Conservation (phyloP, 2,888 invertebrate species). For the Polydesmus complanatus region DNA sequence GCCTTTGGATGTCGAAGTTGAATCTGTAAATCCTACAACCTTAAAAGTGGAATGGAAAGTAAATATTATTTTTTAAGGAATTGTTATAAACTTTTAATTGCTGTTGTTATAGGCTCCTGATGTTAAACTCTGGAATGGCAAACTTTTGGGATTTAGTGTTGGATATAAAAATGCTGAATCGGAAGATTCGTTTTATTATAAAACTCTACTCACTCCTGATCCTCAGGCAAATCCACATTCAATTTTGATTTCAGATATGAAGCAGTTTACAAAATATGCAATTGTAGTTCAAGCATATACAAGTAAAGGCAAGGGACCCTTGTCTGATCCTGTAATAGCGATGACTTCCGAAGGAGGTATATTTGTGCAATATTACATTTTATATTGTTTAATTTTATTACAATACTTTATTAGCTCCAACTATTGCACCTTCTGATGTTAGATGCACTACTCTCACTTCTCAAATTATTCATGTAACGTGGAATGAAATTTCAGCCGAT, state of each 20-base stretch:
- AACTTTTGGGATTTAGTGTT: neutral
- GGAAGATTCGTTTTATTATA: neutral
- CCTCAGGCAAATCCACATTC: neutral
- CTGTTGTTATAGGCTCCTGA: neutral
- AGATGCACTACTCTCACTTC: constrained; percentile 32
- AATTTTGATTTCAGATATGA: constrained; percentile 4
- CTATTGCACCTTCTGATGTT: constrained; percentile 33
- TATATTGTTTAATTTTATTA: neutral
- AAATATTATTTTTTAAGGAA: neutral
- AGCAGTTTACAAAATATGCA: constrained; percentile 15
- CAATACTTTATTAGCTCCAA: constrained; percentile 30
- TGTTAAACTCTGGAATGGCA: neutral
- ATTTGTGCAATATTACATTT: neutral
- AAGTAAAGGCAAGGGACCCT: constrained; percentile 15
- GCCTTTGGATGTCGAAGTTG: neutral
- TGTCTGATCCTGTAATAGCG: constrained; percentile 12
- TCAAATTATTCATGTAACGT: constrained; percentile 32
- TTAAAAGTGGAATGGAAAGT: neutral
- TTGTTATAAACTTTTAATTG: neutral
- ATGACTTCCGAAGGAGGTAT: constrained; percentile 18
- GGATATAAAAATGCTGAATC: neutral
- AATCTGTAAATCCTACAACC: neutral
- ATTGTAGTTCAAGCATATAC: constrained; percentile 15
- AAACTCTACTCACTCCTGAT: neutral
- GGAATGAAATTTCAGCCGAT: constrained; percentile 33